phyloP scores from a whole-genome alignment of 2,113 vertebrate genomes.

The Limanda limanda region DNA sequence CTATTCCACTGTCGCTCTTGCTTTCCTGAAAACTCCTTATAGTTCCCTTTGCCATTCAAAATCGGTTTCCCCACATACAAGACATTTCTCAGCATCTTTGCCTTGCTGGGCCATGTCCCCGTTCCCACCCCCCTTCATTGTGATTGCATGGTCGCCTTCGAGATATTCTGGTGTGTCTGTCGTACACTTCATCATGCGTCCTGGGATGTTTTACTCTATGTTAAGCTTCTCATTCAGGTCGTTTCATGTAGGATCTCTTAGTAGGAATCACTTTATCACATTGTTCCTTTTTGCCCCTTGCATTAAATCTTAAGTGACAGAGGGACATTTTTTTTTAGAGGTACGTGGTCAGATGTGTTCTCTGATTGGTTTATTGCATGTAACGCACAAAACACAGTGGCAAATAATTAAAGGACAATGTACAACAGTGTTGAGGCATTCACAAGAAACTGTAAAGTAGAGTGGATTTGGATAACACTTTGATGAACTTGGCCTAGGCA shows the following conservation, averaged over 20 bases:
- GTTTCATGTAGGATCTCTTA: constrained; percentile 2
- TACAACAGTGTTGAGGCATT: no score
- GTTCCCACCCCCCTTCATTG: background rate
- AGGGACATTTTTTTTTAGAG: no score
- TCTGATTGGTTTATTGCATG: no score
- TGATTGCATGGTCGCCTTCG: constrained; percentile 46
- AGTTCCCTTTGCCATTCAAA: constrained; percentile 6
- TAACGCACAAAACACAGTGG: no score
- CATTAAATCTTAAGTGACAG: no score
- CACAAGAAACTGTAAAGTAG: no score
- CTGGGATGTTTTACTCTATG: constrained; percentile 11
- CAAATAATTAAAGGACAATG: no score
- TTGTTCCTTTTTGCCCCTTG: background rate
- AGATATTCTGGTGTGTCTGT: constrained; percentile 13
- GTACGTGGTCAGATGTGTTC: no score
- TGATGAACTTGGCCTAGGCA: no score
- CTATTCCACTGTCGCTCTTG: background rate
- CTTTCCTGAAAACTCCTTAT: background rate
- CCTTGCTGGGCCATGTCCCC: constrained; percentile 35
- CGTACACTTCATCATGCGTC: constrained; percentile 3
- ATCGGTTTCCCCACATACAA: background rate
- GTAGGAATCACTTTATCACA: background rate
- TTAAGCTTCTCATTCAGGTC: background rate
- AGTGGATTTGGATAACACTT: no score
- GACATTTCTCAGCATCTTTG: constrained; percentile 10